Conservation (phyloP, 1,140 invertebrate species). For the Drosophila lowei region DNA sequence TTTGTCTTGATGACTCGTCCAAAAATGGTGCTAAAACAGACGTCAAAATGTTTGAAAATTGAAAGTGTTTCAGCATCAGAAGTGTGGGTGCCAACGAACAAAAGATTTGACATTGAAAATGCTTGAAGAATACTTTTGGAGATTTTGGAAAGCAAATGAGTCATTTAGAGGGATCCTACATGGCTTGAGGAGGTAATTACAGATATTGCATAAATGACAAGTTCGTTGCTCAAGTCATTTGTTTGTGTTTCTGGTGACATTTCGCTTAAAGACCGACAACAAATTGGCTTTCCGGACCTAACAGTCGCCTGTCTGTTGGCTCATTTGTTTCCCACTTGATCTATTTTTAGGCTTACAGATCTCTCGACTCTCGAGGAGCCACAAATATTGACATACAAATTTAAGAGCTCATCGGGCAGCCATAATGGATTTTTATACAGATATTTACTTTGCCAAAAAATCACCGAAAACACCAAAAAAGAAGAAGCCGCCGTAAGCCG, state of each 20-base stretch:
- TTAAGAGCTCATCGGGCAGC: constrained; percentile 23
- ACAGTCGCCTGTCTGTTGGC: constrained; percentile 37
- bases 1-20: constrained; percentile 67
- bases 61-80: constrained; percentile 38
- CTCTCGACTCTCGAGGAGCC: constrained; percentile 3
- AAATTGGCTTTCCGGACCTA: constrained; percentile 33
- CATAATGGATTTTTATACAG: constrained; percentile 17
- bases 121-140: constrained; percentile 30
- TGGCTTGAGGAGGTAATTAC: not conserved
- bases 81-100: constrained; percentile 58
- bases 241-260: constrained; percentile 34
- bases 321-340: constrained; percentile 41
- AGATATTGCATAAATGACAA: constrained; percentile 60
- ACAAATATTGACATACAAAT: constrained; percentile 63
- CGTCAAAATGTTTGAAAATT: constrained; percentile 46
- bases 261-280: constrained; percentile 51
- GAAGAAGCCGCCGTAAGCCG: not conserved
- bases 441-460: constrained; percentile 42
- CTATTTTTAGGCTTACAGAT: constrained; percentile 45
- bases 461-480: constrained; percentile 30
- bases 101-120: constrained; percentile 69
- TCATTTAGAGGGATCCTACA: constrained; percentile 6
- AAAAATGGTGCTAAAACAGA: constrained; percentile 70
- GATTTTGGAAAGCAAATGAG: constrained; percentile 38
- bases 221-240: constrained; percentile 66